Percentiles rank a stretch among this genome's conserved stretches.
Conservation (phyloP, 2,888 invertebrate genomes). For the Caenorhabditis sp. region DNA sequence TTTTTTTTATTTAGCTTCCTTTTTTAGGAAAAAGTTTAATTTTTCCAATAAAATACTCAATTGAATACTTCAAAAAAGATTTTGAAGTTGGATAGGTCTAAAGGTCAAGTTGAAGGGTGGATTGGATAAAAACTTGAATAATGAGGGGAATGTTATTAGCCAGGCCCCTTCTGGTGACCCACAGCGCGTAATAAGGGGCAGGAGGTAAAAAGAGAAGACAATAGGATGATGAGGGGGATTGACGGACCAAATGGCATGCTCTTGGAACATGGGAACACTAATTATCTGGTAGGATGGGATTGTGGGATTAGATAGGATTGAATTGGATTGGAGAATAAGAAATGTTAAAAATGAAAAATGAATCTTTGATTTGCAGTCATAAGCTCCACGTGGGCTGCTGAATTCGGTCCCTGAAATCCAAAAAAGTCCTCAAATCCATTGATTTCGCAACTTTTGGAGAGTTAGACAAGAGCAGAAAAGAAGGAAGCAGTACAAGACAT, state of each 20-base stretch:
- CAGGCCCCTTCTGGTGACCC: no score
- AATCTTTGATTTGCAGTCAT: not conserved
- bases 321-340: conserved; percentile 2
- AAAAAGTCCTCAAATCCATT: conserved; percentile 7
- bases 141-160: not conserved
- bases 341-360: not conserved
- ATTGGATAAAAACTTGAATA: conserved; percentile 1
- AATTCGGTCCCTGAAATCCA: not conserved
- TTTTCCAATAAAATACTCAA: not conserved
- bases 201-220: conserved; percentile 20
- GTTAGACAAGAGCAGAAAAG: conserved; percentile 33
- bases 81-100: not conserved
- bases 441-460: conserved; percentile 37
- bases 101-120: not conserved
- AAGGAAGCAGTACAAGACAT: conserved; percentile 9
- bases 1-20: no score
- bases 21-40: no score
- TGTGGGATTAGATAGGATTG: conserved; percentile 3
- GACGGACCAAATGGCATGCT: conserved; percentile 42
- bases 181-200: conserved; percentile 9
- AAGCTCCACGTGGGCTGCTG: no score
- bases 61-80: not conserved
- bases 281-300: conserved; percentile 28
- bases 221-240: conserved; percentile 31
- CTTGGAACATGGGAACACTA: conserved; percentile 34